phyloP scores from a whole-genome alignment of 2,797 vertebrate species.

The Dallia pectoralis region DNA sequence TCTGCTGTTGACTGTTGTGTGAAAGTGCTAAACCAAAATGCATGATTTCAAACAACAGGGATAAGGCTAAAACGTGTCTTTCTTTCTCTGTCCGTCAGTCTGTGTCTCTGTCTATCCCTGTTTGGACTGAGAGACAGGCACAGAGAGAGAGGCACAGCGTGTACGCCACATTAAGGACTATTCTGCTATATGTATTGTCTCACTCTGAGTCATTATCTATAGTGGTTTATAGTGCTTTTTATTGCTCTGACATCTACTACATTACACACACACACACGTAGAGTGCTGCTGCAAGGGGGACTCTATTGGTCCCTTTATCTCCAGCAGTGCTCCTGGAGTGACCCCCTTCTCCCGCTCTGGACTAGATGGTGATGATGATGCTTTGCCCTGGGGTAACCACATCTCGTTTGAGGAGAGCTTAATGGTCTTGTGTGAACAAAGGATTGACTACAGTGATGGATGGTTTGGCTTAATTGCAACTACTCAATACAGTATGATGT shows the following conservation, averaged over 20 bases:
- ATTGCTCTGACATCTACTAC: not conserved
- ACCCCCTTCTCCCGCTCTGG: not conserved
- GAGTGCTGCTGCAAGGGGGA: not conserved
- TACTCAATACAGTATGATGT: not conserved
- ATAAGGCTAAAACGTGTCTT: slow-evolving; percentile 6
- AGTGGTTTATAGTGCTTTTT: not conserved
- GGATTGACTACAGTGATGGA: not conserved
- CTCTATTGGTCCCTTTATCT: not conserved
- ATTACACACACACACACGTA: not conserved
- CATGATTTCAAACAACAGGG: too few species aligned
- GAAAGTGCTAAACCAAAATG: too few species aligned
- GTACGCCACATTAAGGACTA: too few species aligned
- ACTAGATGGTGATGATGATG: not conserved
- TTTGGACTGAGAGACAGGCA: too few species aligned
- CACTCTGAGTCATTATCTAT: not conserved
- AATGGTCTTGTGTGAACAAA: slow-evolving; percentile 4
- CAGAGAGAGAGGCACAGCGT: too few species aligned
- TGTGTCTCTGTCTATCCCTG: not conserved
- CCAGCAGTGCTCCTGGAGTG: not conserved
- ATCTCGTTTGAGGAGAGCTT: not conserved
- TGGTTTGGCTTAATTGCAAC: not conserved
- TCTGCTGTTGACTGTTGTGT: not conserved
- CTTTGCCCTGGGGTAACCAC: not conserved
- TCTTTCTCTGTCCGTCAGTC: too few species aligned
- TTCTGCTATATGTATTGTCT: not conserved